Conservation (phyloP, 2,113 vertebrate species). For the Sorex araneus region DNA sequence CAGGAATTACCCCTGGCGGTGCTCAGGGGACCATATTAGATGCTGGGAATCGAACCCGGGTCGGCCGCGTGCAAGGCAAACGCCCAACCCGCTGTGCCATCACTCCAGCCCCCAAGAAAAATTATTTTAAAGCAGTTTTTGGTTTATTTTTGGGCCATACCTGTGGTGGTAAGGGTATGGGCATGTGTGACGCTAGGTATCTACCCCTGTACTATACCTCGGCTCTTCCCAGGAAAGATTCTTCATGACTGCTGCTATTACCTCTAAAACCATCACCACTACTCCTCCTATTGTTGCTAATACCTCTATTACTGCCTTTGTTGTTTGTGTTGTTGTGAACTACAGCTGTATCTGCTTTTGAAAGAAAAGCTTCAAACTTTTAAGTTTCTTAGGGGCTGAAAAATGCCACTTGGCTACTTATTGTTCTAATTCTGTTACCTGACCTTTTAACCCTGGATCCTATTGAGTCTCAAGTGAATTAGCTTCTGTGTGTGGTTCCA, state of each 20-base stretch:
- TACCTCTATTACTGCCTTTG: background rate
- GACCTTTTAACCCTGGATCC: background rate
- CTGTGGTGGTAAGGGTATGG: too few species aligned
- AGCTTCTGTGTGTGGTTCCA: background rate
- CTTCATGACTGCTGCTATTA: background rate
- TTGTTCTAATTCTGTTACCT: background rate
- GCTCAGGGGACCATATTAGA: too few species aligned
- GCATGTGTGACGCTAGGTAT: too few species aligned
- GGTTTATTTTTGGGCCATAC: too few species aligned
- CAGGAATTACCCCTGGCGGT: too few species aligned
- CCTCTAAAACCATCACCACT: background rate
- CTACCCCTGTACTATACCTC: too few species aligned
- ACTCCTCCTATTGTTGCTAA: background rate
- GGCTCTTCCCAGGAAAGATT: too few species aligned
- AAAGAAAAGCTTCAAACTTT: conserved; percentile 27
- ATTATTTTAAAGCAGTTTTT: too few species aligned
- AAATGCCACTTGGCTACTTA: background rate
- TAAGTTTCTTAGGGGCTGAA: background rate
- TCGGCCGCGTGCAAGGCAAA: too few species aligned
- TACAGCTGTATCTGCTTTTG: background rate
- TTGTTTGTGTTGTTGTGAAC: background rate
- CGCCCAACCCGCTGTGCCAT: too few species aligned
- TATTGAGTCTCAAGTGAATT: background rate
- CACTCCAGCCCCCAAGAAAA: too few species aligned
- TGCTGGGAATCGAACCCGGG: too few species aligned